Base-by-base conservation (phyloP, 2,888 invertebrate genomes). In the Chrysopilus asiliformis region DNA sequence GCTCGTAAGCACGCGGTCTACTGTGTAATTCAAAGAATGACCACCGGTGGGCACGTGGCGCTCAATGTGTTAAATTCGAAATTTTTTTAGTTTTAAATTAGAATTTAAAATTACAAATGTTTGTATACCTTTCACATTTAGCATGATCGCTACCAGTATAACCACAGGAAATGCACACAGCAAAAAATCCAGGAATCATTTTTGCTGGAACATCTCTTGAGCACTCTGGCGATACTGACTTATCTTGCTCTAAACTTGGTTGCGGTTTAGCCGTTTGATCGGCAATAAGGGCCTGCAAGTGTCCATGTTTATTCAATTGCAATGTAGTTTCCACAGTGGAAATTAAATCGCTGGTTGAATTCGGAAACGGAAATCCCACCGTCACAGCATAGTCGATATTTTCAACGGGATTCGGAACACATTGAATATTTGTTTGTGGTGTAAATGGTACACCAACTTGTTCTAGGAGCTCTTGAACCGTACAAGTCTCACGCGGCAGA, bases 341-440 rank as follows among this genome's bases (percentile, higher is more conserved):
- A n/a, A 63, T 59, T 2, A 63, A 45, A 32, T 63, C 63, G 40
- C 57, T 59, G 8, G 61, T 55, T 1, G 59, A 56, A 43, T 62
- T 63, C 35, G 55, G 58, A 3, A 58, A 59, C 8, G 33, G 32
- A 31, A 62, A 37, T 14, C 78, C 79, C 33, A 79, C 78, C 14
- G 81, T 79, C 17, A 84, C 83, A 44, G 83, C 75, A 54, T 82
- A 83, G 57, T 84, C 81, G 47, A 84, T 79, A 50, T 79, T 80
- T 49, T 76, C 73, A 28, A 73, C 72, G 20, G 77, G 75, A 52
- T 80, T 78, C 53, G 78, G 74, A 47, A 78, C 76, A 51, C 82
- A 76, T 50, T 79, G 78, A 49, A 84, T 80, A 44, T 72, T 71
- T 8, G 81, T 81, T 38, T 75, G 75, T 36, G 71, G 68, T 33